Conservation (phyloP, 2,888 invertebrate species). For the Aquatica leii region DNA sequence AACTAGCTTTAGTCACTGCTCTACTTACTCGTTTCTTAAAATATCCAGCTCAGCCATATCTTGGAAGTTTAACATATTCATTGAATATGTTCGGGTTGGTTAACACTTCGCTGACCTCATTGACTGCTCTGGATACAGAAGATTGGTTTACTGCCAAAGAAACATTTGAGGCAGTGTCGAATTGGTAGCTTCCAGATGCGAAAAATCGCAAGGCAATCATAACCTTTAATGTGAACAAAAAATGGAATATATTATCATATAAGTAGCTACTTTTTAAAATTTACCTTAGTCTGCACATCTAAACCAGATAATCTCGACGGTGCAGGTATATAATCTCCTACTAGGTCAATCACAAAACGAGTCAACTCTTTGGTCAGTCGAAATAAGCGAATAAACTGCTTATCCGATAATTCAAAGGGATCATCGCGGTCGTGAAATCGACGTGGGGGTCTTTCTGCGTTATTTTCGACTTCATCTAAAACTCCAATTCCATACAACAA, state of each 20-base stretch:
- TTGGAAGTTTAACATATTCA: background rate
- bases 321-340: background rate
- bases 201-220: constrained; percentile 5
- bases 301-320: background rate
- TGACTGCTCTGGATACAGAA: background rate
- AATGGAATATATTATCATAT: background rate
- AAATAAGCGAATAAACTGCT: no score
- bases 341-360: background rate
- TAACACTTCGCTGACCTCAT: background rate
- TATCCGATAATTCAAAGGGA: no score
- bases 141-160: background rate
- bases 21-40: no score
- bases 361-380: no score
- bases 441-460: no score
- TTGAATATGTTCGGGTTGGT: background rate
- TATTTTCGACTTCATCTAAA: no score
- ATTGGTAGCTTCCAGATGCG: constrained; percentile 4
- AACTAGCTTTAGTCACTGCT: no score
- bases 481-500: no score
- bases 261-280: no score
- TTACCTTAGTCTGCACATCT: background rate
- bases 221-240: constrained; percentile 11
- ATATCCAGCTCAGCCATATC: background rate
- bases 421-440: no score
- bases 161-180: constrained; percentile 6